Evolutionary conservation across 2,113 vertebrate genomes (phyloP), one percentile per base, ranked within the genome.

Genomic region (Apistogramma diplotaenia): DNA sequence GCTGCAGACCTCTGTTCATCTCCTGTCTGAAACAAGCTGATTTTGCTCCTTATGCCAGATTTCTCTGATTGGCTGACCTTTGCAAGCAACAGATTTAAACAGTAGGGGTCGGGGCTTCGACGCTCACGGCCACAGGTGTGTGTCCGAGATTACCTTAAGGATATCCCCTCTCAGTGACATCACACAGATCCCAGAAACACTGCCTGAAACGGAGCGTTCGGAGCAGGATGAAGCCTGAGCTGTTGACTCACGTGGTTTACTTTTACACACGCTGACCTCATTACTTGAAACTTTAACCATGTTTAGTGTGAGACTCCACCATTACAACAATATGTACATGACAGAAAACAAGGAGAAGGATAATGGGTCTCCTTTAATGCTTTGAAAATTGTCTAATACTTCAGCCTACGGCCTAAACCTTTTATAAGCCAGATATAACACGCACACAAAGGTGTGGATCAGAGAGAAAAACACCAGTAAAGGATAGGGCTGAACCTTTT

Each of bases 401-500:
- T 65, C 43, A 67, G 65, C 49, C 23, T 59, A 15, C 16, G 59
- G 55, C 40, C 46, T 57, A 33, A 85, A 76, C 40, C 67, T 10
- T 6, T 73, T 16, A 25, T 6, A 29, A 40, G 72, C 54, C 76
- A 85, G 51, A 40, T 67, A 40, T 56, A 73, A 73, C 55, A 78
- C 40, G 27, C 43, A 18, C 29, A 67, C 13, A 46, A 56, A 82
- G 65, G 79, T 84, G 56, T 59, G 49, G 81, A 62, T 83, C 75
- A 61, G 37, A 76, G 71, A 51, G 27, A 43, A 51, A 75, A 81
- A 83, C 51, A 82, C 29, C 56, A 59, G 40, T 49, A 54, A 70
- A 60, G 33, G 53, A 37, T 18, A 19, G 49, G 71, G 31, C 37
- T 73, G 29, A 74, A 65, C 75, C 40, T 54, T 33, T 75, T 79